Percentiles rank a stretch among this genome's conserved stretches.
These are phyloP conservation scores for Melipona quadrifasciata DNA, from an alignment of 1,140 invertebrate species.

Conservation along the genomic window DNA sequence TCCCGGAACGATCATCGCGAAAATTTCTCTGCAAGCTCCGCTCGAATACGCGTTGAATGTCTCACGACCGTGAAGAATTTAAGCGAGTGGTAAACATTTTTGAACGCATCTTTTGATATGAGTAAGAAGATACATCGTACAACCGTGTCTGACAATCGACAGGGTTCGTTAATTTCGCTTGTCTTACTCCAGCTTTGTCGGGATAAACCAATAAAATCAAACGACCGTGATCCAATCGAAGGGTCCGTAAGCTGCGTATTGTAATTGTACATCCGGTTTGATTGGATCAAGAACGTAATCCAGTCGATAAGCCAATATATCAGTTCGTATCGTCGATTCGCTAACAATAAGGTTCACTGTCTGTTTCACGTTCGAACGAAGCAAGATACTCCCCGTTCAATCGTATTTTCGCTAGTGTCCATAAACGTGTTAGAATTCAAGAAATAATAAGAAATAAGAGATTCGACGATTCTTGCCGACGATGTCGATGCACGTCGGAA, in stretches of 20 bases:
- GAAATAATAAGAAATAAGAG: neutral
- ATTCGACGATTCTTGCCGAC: no score
- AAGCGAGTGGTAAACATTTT: no score
- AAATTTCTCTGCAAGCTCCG: neutral
- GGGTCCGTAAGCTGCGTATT: neutral
- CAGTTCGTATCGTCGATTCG: neutral
- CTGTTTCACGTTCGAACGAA: neutral
- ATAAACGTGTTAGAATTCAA: neutral
- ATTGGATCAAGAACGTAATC: constrained; percentile 38
- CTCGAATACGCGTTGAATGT: no score
- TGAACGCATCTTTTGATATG: no score
- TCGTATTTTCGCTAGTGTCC: neutral
- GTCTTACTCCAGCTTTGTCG: neutral
- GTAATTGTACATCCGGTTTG: constrained; percentile 19
- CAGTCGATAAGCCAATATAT: neutral
- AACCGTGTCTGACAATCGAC: neutral
- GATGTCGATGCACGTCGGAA: no score
- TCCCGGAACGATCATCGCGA: neutral
- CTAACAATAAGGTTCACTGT: neutral
- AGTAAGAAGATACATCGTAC: neutral
- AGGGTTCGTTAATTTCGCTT: neutral
- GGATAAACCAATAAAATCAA: constrained; percentile 17
- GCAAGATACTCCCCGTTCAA: neutral
- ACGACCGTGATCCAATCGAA: neutral
- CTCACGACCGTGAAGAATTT: no score